These are phyloP conservation scores for Pocota personata DNA, from an alignment of 2,888 invertebrate genomes.

Conservation along the genomic window DNA sequence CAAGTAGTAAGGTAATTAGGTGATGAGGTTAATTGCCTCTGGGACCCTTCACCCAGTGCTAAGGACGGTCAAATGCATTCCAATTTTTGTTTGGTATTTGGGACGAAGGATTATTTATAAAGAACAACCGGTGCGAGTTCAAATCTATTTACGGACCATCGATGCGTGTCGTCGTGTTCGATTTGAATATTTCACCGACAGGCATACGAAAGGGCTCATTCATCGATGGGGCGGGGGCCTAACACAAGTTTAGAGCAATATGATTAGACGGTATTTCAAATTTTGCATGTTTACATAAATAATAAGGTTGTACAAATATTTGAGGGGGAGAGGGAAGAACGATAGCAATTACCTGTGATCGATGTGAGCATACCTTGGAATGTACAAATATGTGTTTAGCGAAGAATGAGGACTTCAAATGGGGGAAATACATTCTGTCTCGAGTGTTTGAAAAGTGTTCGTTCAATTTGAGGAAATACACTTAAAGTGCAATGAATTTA, in stretches of 20 bases:
- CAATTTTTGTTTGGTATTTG: neutral
- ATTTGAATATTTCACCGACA: neutral
- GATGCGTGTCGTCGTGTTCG: conserved; percentile 50
- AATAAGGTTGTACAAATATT: conserved; percentile 34
- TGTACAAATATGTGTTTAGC: neutral
- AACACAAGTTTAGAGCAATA: neutral
- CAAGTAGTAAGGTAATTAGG: conserved; percentile 15
- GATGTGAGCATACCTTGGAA: conserved; percentile 15
- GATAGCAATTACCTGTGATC: conserved; percentile 24
- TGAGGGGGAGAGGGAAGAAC: neutral
- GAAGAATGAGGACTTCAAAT: conserved; percentile 5
- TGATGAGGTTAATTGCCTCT: conserved; percentile 17
- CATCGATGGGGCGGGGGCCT: neutral
- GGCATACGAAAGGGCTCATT: conserved; percentile 25
- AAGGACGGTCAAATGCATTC: conserved; percentile 4
- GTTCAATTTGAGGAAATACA: conserved; percentile 10
- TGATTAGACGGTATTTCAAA: conserved; percentile 26
- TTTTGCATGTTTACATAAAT: conserved; percentile 27
- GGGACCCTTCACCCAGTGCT: neutral
- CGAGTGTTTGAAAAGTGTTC: neutral
- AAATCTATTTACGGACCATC: conserved; percentile 52
- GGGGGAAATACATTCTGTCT: neutral
- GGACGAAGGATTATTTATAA: conserved; percentile 55
- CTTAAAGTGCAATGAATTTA: neutral
- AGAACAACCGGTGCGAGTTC: conserved; percentile 11